A percentile compares a stretch with the other conserved stretches of the same genome.
Evolutionary conservation across 1,140 invertebrate species (phyloP).

Genomic region (Lepidostoma basale): DNA sequence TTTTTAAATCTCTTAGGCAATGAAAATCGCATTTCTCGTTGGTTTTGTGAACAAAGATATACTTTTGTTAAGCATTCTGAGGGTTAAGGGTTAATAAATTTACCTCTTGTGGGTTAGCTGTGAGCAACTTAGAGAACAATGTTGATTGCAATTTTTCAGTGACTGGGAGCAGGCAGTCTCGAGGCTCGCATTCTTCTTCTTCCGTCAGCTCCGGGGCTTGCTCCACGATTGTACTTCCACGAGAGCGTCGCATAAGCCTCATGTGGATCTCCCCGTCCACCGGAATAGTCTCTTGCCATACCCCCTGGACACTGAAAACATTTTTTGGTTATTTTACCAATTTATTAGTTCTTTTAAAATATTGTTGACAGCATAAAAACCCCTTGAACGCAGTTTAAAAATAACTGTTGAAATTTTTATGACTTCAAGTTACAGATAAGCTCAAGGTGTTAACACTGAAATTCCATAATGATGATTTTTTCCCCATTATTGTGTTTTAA

Average conservation of each 20-base stretch:
- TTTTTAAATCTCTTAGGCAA: too few relatives aligned
- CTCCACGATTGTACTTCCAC: constrained; percentile 76
- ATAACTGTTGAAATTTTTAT: too few relatives aligned
- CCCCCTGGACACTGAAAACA: constrained; percentile 51
- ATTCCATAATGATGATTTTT: too few relatives aligned
- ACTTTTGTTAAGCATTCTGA: too few relatives aligned
- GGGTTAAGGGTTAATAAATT: neutral
- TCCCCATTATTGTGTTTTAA: too few relatives aligned
- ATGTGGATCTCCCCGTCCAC: constrained; percentile 78
- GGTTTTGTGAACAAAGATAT: too few relatives aligned
- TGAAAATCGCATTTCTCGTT: too few relatives aligned
- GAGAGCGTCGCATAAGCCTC: constrained; percentile 84
- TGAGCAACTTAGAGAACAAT: constrained; percentile 78
- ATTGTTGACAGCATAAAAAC: too few relatives aligned
- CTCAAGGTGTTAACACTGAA: too few relatives aligned
- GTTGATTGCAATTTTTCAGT: constrained; percentile 56
- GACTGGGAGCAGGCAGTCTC: constrained; percentile 52
- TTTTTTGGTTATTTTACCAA: neutral
- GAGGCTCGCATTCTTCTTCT: constrained; percentile 41
- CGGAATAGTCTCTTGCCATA: constrained; percentile 51
- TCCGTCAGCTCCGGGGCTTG: constrained; percentile 57
- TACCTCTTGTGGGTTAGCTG: constrained; percentile 64
- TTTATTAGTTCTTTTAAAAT: too few relatives aligned
- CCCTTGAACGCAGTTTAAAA: too few relatives aligned
- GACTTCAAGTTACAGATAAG: too few relatives aligned